These are phyloP conservation scores for Drosophila macrospina DNA, from an alignment of 2,888 invertebrate genomes.

Conservation along the genomic window DNA sequence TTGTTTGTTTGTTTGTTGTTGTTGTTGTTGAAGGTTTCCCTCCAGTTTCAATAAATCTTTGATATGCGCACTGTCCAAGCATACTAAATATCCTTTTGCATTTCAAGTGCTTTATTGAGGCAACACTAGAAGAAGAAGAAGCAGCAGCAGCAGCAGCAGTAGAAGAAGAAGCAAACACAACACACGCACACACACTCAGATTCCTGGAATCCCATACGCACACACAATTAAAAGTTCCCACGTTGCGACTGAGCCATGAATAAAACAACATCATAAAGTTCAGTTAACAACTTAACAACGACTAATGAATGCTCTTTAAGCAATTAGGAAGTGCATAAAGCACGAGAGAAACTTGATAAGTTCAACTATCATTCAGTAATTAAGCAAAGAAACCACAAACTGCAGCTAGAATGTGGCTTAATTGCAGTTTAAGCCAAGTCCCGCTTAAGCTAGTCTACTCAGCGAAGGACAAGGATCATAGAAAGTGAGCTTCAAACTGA, in stretches of 20 bases:
- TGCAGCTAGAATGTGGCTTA: background rate
- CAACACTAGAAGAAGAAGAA: constrained; percentile 5
- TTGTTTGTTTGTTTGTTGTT: too few species aligned
- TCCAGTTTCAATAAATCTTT: constrained; percentile 68
- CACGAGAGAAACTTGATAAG: background rate
- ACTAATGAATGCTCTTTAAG: constrained; percentile 25
- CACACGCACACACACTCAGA: constrained; percentile 27
- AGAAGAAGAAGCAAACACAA: background rate
- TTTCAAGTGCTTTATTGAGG: constrained; percentile 58
- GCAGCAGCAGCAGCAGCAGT: background rate
- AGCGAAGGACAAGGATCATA: too few species aligned
- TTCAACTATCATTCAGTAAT: background rate
- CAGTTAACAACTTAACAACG: background rate
- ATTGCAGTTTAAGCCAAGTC: background rate
- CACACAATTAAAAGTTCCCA: constrained; percentile 79
- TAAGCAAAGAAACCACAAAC: too few species aligned
- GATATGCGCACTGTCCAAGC: constrained; percentile 68
- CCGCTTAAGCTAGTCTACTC: too few species aligned
- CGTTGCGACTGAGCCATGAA: constrained; percentile 65
- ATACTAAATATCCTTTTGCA: constrained; percentile 75
- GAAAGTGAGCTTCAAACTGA: too few species aligned
- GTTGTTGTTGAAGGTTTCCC: too few species aligned
- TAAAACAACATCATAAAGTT: constrained; percentile 59
- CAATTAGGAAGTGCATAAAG: background rate
- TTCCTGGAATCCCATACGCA: constrained; percentile 66